Conservation (phyloP, 2,888 invertebrate genomes). For the Scrobipalpa costella region DNA sequence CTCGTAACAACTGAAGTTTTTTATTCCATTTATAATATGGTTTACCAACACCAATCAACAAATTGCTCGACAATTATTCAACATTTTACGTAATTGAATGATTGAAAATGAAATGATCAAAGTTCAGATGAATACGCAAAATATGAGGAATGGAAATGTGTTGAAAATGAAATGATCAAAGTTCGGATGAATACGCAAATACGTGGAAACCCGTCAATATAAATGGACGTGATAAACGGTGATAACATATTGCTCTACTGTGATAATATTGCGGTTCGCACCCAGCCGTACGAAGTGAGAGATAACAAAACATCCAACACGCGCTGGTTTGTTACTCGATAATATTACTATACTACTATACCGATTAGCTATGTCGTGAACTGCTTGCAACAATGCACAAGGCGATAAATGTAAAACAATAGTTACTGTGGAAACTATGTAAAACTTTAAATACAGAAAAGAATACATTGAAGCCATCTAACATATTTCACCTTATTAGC, state of each 20-base stretch:
- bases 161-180: neutral
- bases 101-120: neutral
- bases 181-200: neutral
- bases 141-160: no score
- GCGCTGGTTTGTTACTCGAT: neutral
- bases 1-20: neutral
- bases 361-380: neutral
- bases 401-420: neutral
- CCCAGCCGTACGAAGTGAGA: slow-evolving; percentile 3
- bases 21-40: neutral
- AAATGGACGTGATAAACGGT: slow-evolving; percentile 3
- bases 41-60: neutral
- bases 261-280: slow-evolving; percentile 14
- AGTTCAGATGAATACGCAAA: neutral
- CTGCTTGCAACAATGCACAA: slow-evolving; percentile 1
- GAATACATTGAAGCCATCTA: neutral
- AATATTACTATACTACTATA: neutral
- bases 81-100: slow-evolving; percentile 6
- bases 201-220: slow-evolving; percentile 2
- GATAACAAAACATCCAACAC: slow-evolving; percentile 27
- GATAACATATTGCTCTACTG: slow-evolving; percentile 15
- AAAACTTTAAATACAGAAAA: neutral
- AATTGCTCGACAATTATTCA: neutral
- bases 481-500: neutral
- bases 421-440: neutral